Conservation (phyloP, 2,888 invertebrate genomes). For the Boloria euphrosyne region DNA sequence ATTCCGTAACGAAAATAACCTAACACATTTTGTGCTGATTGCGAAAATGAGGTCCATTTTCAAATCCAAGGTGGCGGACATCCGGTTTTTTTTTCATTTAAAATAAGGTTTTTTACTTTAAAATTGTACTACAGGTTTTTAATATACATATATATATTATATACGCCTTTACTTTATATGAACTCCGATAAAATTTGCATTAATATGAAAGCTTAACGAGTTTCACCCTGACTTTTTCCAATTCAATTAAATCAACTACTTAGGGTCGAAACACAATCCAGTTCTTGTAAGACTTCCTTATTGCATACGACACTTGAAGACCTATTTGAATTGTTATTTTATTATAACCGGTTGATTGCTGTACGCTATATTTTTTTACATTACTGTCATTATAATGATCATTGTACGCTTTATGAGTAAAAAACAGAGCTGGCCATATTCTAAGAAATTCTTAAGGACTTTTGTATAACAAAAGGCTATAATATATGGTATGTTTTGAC, state of each 20-base stretch:
- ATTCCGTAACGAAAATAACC: no score
- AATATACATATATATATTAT: no score
- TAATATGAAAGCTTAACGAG: neutral
- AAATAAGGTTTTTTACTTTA: no score
- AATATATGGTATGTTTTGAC: neutral
- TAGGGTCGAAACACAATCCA: constrained; percentile 35
- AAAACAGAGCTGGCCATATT: neutral
- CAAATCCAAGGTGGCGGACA: no score
- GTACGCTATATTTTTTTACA: constrained; percentile 1
- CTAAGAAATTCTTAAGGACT: constrained; percentile 11
- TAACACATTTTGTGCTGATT: no score
- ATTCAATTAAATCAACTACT: constrained; percentile 21
- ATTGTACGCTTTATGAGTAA: constrained; percentile 10
- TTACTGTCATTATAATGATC: constrained; percentile 8
- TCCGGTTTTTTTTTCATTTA: no score
- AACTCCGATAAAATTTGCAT: constrained; percentile 1
- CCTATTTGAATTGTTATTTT: constrained; percentile 32
- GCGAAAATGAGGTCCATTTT: no score
- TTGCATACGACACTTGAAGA: constrained; percentile 28
- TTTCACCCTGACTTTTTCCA: constrained; percentile 18
- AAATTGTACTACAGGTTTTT: no score
- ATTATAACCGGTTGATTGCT: constrained; percentile 29
- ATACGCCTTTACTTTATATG: neutral
- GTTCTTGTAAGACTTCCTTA: constrained; percentile 41
- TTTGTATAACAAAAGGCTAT: neutral